Evolutionary conservation across 2,797 vertebrate genomes (phyloP).

Genomic region (Rhodeus uyekii): DNA sequence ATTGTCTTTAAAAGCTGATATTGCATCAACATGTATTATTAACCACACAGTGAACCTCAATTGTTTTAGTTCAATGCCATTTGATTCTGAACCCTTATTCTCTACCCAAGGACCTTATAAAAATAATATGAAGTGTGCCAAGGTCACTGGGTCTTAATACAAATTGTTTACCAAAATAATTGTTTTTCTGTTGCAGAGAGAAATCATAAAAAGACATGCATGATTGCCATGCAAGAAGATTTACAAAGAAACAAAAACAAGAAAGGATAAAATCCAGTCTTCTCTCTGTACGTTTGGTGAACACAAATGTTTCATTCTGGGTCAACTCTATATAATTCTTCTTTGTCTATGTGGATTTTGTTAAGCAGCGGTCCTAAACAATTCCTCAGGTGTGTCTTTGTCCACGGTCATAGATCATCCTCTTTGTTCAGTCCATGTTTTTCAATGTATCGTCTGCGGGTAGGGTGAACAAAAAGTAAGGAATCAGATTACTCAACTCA

Average conservation of each 20-base stretch:
- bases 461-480: constrained; percentile 28
- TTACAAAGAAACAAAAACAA: constrained; percentile 57
- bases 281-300: constrained; percentile 55
- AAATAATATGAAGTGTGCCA: constrained; percentile 83
- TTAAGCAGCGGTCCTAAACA: constrained; percentile 51
- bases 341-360: constrained; percentile 58
- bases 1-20: constrained; percentile 64
- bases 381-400: constrained; percentile 27
- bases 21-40: constrained; percentile 55
- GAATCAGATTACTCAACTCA: constrained; percentile 3
- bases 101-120: constrained; percentile 79
- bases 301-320: constrained; percentile 48
- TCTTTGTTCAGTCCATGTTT: constrained; percentile 77
- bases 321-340: constrained; percentile 49
- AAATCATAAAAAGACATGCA: constrained; percentile 81
- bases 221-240: constrained; percentile 73
- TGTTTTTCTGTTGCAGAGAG: constrained; percentile 70
- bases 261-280: constrained; percentile 69
- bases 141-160: constrained; percentile 79
- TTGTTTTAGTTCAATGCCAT: constrained; percentile 58
- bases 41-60: constrained; percentile 51
- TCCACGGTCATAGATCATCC: constrained; percentile 67
- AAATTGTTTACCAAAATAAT: constrained; percentile 86
- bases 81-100: constrained; percentile 68
- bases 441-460: constrained; percentile 77